A percentile compares a stretch with the other conserved stretches of the same genome.
These are phyloP conservation scores for Anastatus disparis DNA, from an alignment of 1,140 invertebrate genomes.

Conservation along the genomic window DNA sequence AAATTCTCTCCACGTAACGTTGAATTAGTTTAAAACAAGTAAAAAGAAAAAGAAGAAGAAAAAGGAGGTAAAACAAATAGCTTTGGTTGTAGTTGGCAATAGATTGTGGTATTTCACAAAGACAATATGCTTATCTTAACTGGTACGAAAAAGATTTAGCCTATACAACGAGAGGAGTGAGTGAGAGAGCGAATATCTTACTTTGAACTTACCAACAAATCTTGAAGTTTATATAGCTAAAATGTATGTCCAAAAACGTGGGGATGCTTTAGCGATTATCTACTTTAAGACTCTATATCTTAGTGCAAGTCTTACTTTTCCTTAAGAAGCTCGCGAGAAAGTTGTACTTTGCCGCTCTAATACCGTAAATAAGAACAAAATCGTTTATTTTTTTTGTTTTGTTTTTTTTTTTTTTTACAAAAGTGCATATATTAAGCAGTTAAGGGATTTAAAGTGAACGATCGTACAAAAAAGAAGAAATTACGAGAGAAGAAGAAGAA, in stretches of 20 bases:
- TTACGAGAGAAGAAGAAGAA: neutral
- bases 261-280: slow-evolving; percentile 22
- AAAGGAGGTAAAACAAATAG: too few relatives aligned
- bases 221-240: neutral
- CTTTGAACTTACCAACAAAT: slow-evolving; percentile 24
- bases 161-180: too few relatives aligned
- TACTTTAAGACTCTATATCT: slow-evolving; percentile 27
- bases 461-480: slow-evolving; percentile 13
- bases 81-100: too few relatives aligned
- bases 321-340: slow-evolving; percentile 12
- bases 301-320: too few relatives aligned
- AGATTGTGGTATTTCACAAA: neutral
- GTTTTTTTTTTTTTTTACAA: too few relatives aligned
- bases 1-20: too few relatives aligned
- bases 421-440: slow-evolving; percentile 40
- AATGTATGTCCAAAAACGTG: too few relatives aligned
- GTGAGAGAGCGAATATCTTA: too few relatives aligned
- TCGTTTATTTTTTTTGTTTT: too few relatives aligned
- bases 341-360: slow-evolving; percentile 15
- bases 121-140: slow-evolving; percentile 38
- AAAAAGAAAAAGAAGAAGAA: too few relatives aligned
- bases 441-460: slow-evolving; percentile 39
- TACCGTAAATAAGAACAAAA: slow-evolving; percentile 29
- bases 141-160: neutral
- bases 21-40: too few relatives aligned